Evolutionary conservation across 2,888 invertebrate genomes (phyloP), one percentile per base, ranked within the genome.

Genomic region (Tryphoninae sp.): DNA sequence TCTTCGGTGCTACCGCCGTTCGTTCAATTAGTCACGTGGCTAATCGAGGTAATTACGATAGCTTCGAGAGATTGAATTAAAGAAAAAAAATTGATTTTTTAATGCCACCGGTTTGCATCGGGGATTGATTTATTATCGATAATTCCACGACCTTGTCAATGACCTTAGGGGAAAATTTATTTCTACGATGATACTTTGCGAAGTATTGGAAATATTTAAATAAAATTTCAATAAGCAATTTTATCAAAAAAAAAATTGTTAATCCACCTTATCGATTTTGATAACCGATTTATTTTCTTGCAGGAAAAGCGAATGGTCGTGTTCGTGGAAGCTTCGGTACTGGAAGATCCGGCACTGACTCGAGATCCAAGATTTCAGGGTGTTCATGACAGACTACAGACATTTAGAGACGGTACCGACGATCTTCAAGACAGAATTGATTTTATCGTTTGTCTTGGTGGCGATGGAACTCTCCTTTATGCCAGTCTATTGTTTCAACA

Each of bases 251-350:
- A 11, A 13, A 49, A 51, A n/a, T 49, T 0, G 19, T 26, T 26
- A 26, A 0, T 0, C 23, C 11, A 26, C 16, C 19, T 33, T 33
- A 33, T 33, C 33, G 33, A 33, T 33, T 33, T 33, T 33, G 0
- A 33, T 33, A 33, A 33, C 33, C 33, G 33, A 33, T 61, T 64
- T 67, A 19, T 73, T 55, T 73, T 64, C 78, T 93, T 93, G 0
- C 93, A 98, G 97, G 98, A 97, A 92, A 98, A 98, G 92, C 95
- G 96, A 85, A 98, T 98, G 98, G 96, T 98, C 7, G 98, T 98
- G 53, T 98, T 97, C 93, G 97, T 98, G 8, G 98, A 99, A 92
- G 95, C 96, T 11, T 96, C 97, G 0, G 98, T 98, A 1, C 93
- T 98, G 90, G 97, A 98, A 83, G 98, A 98, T 92, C 94, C 95